These are phyloP conservation scores for Colostygia pectinataria DNA, from an alignment of 2,888 invertebrate genomes.

Conservation along the genomic window DNA sequence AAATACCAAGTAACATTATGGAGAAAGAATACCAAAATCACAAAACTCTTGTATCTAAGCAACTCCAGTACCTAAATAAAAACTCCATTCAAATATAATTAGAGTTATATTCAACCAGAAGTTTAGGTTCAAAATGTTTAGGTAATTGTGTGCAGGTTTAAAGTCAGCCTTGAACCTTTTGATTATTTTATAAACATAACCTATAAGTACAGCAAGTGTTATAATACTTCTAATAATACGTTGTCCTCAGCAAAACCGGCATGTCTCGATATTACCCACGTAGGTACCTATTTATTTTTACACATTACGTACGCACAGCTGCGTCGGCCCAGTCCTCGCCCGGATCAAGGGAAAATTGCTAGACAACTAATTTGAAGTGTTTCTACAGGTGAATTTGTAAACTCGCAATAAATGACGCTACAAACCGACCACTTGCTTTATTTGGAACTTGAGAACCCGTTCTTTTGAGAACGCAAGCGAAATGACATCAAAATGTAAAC, in stretches of 20 bases:
- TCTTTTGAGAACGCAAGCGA: conserved; percentile 55
- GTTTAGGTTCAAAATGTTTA: background rate
- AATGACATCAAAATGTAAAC: conserved; percentile 54
- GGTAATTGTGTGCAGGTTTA: too few species aligned
- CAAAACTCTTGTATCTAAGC: too few species aligned
- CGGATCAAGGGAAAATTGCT: conserved; percentile 70
- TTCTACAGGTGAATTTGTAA: conserved; percentile 34
- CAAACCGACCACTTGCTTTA: conserved; percentile 37
- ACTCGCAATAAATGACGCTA: conserved; percentile 8
- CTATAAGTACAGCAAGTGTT: conserved; percentile 41
- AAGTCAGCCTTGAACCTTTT: conserved; percentile 36
- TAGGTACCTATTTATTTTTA: conserved; percentile 74
- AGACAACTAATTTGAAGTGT: conserved; percentile 42
- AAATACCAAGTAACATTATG: too few species aligned
- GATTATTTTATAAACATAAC: conserved; percentile 37
- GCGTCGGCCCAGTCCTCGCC: conserved; percentile 64
- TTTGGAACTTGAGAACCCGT: conserved; percentile 19
- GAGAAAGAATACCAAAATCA: too few species aligned
- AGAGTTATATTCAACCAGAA: background rate
- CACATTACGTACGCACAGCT: conserved; percentile 81
- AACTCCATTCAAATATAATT: too few species aligned
- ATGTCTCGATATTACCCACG: conserved; percentile 78
- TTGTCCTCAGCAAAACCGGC: conserved; percentile 74
- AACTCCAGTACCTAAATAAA: too few species aligned
- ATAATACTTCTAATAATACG: conserved; percentile 74